phyloP scores from a whole-genome alignment of 2,888 invertebrate genomes.

The Idaea aversata region DNA sequence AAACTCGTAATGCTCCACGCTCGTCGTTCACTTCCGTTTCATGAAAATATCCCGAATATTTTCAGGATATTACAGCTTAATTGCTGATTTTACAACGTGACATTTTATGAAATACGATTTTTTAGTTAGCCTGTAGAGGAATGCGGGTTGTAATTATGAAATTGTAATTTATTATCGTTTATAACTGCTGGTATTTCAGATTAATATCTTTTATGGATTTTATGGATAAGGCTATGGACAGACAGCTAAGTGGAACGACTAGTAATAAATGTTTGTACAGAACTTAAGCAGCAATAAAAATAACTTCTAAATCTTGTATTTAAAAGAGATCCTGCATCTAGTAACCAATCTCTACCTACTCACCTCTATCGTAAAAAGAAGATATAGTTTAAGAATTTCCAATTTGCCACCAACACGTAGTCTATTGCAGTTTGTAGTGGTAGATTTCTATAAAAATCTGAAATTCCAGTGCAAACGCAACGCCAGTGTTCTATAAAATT shows the following conservation, averaged over 20 bases:
- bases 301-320: too few species aligned
- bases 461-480: not conserved
- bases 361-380: not conserved
- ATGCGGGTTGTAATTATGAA: not conserved
- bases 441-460: not conserved
- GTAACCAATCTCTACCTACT: too few species aligned
- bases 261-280: too few species aligned
- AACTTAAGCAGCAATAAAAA: too few species aligned
- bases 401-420: not conserved
- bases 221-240: too few species aligned
- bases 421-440: not conserved
- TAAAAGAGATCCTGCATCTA: too few species aligned
- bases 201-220: too few species aligned
- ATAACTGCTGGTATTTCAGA: not conserved
- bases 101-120: not conserved
- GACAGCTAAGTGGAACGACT: too few species aligned
- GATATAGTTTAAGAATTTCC: not conserved
- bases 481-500: not conserved
- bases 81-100: not conserved
- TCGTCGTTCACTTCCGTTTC: conserved; percentile 16
- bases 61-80: conserved; percentile 4
- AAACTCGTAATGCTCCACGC: conserved; percentile 30
- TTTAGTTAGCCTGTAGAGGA: not conserved
- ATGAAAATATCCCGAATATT: conserved; percentile 2
- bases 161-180: too few species aligned